A percentile compares a stretch with the other conserved stretches of the same genome.
Evolutionary conservation across 2,888 invertebrate species (phyloP).

Genomic region (Drosophila rubida): DNA sequence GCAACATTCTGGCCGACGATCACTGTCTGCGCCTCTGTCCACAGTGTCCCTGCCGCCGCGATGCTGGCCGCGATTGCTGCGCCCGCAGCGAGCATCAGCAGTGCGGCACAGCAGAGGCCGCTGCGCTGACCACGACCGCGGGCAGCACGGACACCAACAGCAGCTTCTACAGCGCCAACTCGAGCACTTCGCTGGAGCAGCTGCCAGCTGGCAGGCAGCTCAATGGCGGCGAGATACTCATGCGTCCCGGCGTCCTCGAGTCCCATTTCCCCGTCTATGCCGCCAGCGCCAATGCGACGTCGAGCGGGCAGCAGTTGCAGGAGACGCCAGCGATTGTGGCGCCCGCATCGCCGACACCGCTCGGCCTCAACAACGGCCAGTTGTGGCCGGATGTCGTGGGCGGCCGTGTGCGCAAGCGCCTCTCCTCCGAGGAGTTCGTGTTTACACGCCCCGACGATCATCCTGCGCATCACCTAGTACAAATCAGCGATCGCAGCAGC

Average conservation of each 20-base stretch:
- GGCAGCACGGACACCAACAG: conserved; percentile 84
- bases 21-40: conserved; percentile 80
- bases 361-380: conserved; percentile 46
- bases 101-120: conserved; percentile 49
- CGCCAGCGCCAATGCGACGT: conserved; percentile 4
- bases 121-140: conserved; percentile 10
- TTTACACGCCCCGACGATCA: conserved; percentile 85
- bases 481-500: conserved; percentile 79
- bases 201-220: conserved; percentile 23
- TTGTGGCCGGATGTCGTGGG: conserved; percentile 66
- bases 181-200: conserved; percentile 81
- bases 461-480: conserved; percentile 86
- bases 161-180: conserved; percentile 84
- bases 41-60: conserved; percentile 80
- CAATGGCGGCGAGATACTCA: conserved; percentile 63
- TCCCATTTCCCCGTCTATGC: conserved; percentile 84
- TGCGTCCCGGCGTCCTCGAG: conserved; percentile 84
- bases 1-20: conserved; percentile 82
- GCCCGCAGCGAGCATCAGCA: conserved; percentile 74
- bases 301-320: conserved; percentile 1
- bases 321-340: conserved; percentile 68
- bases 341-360: conserved; percentile 56
- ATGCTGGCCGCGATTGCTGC: conserved; percentile 72
- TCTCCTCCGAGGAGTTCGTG: conserved; percentile 83
- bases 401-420: conserved; percentile 80